These are phyloP conservation scores for Phodopus roborovskii DNA, from an alignment of 2,113 vertebrate species.

Conservation along the genomic window DNA sequence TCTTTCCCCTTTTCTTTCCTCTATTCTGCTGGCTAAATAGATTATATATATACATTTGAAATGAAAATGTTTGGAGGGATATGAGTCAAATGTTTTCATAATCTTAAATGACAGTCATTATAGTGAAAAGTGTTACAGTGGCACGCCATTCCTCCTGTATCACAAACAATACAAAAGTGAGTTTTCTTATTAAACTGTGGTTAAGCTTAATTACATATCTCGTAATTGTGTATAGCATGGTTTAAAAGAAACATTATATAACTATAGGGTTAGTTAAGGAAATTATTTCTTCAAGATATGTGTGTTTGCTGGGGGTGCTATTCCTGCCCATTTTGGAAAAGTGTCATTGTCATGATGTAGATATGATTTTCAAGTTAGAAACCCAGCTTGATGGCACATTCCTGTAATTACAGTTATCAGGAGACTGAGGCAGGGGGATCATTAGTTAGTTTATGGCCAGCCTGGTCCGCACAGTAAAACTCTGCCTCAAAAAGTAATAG, in stretches of 20 bases:
- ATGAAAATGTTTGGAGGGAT: constrained; percentile 17
- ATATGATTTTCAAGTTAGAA: constrained; percentile 72
- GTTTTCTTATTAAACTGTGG: constrained; percentile 60
- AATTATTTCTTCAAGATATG: constrained; percentile 32
- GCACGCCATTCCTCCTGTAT: not conserved
- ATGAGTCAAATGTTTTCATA: not conserved
- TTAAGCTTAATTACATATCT: constrained; percentile 59
- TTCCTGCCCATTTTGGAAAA: constrained; percentile 66
- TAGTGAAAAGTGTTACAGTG: constrained; percentile 47
- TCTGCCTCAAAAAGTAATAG: constrained; percentile 33
- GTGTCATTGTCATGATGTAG: not conserved
- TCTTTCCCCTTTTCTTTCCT: not conserved
- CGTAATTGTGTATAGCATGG: constrained; percentile 35
- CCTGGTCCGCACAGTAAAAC: not conserved
- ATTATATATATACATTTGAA: not conserved
- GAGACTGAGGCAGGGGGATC: not conserved
- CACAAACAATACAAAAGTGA: constrained; percentile 61
- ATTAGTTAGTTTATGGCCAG: not conserved
- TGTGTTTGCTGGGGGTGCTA: constrained; percentile 18
- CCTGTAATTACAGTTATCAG: not conserved
- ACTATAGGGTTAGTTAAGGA: constrained; percentile 40
- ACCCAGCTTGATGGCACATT: not conserved
- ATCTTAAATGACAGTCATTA: constrained; percentile 73
- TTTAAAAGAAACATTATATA: constrained; percentile 3
- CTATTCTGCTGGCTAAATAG: constrained; percentile 69